These are phyloP conservation scores for Belgica antarctica DNA, from an alignment of 2,888 invertebrate species.

Conservation along the genomic window DNA sequence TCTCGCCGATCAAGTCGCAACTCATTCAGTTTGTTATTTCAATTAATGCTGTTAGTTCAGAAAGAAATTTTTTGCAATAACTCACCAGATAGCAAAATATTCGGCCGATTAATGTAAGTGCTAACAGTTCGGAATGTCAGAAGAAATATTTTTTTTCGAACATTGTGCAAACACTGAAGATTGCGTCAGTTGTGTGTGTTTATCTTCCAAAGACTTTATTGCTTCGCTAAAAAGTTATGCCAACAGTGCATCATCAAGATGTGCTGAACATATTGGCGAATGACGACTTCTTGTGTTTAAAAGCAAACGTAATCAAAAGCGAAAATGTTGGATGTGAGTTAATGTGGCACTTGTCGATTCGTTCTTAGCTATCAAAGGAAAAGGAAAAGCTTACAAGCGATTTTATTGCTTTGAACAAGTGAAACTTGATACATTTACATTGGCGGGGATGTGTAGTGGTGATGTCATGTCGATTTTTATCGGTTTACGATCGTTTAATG, in stretches of 20 bases:
- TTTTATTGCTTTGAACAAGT: neutral
- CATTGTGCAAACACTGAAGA: neutral
- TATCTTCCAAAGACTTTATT: neutral
- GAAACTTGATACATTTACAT: neutral
- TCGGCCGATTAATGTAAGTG: constrained; percentile 4
- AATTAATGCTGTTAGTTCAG: neutral
- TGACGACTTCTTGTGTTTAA: neutral
- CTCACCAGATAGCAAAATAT: neutral
- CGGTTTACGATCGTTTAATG: too few relatives aligned
- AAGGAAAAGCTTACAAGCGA: neutral
- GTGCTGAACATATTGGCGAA: neutral
- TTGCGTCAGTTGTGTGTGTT: neutral
- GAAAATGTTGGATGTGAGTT: constrained; percentile 1
- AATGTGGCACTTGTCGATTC: constrained; percentile 10
- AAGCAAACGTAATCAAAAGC: neutral
- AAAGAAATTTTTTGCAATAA: neutral
- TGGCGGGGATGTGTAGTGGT: too few relatives aligned
- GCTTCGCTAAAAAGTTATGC: constrained; percentile 6
- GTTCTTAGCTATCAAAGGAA: neutral
- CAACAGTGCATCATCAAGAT: constrained; percentile 12
- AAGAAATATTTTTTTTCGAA: neutral
- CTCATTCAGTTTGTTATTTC: neutral
- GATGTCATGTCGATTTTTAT: too few relatives aligned
- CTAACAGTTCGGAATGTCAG: neutral
- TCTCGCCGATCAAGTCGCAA: constrained; percentile 8